Percentiles rank a stretch among this genome's conserved stretches.
Evolutionary conservation across 2,797 vertebrate genomes (phyloP).

Genomic region (Meda fulgida): DNA sequence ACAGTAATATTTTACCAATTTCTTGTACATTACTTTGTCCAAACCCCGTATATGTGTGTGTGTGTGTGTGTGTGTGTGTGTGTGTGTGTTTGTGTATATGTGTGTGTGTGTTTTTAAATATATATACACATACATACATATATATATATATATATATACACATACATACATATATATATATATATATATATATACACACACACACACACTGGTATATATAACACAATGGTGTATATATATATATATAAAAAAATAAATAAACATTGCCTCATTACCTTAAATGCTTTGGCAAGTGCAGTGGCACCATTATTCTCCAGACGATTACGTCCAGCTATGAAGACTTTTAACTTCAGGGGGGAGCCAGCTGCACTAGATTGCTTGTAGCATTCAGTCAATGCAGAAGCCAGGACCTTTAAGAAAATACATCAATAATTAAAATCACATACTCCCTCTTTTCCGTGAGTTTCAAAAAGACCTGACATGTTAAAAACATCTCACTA

Average conservation of each 20-base stretch:
- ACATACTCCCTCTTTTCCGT: no score
- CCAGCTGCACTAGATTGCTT: conserved; percentile 79
- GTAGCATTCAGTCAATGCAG: conserved; percentile 83
- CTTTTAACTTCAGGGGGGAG: conserved; percentile 81
- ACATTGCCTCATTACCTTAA: conserved; percentile 74
- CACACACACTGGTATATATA: no score
- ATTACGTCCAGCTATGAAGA: conserved; percentile 88
- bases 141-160: no score
- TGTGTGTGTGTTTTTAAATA: no score
- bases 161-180: no score
- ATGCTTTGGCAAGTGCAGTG: conserved; percentile 84
- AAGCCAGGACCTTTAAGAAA: conserved; percentile 81
- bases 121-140: no score
- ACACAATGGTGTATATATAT: no score
- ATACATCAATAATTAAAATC: neutral
- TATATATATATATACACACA: no score
- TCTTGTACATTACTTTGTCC: no score
- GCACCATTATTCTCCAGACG: conserved; percentile 89
- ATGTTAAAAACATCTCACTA: neutral
- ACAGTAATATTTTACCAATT: neutral
- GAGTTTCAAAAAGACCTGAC: neutral
- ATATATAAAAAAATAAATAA: neutral
- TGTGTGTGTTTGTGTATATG: no score
- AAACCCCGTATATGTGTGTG: no score
- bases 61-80: no score